Base-by-base conservation (phyloP, 2,888 invertebrate species). In the Adineta ricciae region DNA sequence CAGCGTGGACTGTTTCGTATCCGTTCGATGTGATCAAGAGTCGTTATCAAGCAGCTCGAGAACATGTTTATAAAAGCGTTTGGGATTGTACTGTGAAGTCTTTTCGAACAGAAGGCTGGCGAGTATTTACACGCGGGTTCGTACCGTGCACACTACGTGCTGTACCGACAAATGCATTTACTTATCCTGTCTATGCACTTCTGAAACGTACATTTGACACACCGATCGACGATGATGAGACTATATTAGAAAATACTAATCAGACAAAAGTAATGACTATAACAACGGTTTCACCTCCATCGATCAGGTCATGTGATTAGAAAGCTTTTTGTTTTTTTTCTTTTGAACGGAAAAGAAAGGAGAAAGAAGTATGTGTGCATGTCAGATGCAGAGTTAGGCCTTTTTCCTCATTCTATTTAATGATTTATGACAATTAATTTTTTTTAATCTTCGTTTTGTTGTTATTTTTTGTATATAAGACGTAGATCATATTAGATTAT, bases 21-120 rank as follows among this genome's bases (percentile, higher is more conserved):
- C 97, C 97, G 0, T 91, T 95, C 9, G 97, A 97, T 90, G 94
- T 96, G 2, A 92, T 97, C 41, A 97, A 97, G 90, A 94, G 96
- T 0, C 92, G 96, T 84, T 91, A 95, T 85, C 96, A 97, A 91
- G 93, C 89, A 8, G 11, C 41, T 11, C 21, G 78, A 24, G 90
- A 90, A 84, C 88, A 85, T 46, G 82, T 64, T n/a, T 86, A 84
- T 56, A 83, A 87, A 36, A 90, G 91, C 0, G 49, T 84, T n/a
- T 73, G 78, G 73, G 84, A 85, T 54, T 85, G 85, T 85, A 21
- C 50, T 11, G 38, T 54, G n/a, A 83, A 85, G 49, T 41, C 56
- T 14, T 27, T 86, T 8, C 54, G 24, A 32, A 84, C 83, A 21
- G 86, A 84, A 72, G 86, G 84, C 27, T 78, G 82, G 32, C 64